Conservation (phyloP, 2,797 vertebrate species). For the Micrastur ruficollis region DNA sequence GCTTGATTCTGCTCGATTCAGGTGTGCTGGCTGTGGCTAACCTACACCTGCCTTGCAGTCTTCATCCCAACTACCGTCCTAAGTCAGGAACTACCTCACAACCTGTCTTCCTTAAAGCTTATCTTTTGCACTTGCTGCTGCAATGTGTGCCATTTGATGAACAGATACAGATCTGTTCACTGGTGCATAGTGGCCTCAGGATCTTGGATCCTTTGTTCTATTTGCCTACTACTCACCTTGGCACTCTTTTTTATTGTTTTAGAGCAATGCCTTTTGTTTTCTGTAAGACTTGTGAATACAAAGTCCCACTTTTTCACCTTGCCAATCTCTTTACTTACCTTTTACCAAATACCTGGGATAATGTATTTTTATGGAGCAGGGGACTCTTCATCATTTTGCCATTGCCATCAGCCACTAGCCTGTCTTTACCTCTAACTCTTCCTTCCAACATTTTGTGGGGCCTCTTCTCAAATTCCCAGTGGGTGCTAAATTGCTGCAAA, state of each 20-base stretch:
- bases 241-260: conserved; percentile 10
- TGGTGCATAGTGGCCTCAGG: conserved; percentile 32
- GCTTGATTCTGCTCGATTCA: background rate
- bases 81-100: background rate
- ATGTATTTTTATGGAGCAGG: background rate
- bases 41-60: background rate
- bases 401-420: background rate
- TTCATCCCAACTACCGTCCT: background rate
- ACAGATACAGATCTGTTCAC: conserved; percentile 8
- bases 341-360: background rate
- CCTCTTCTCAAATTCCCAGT: background rate
- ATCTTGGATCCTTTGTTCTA: conserved; percentile 33
- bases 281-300: background rate
- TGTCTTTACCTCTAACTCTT: background rate
- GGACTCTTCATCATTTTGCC: background rate
- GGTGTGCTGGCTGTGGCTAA: background rate
- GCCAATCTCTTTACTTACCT: background rate
- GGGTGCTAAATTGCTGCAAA: background rate
- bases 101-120: conserved; percentile 35
- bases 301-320: background rate
- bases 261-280: conserved; percentile 1
- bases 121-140: background rate
- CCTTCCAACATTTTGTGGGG: background rate
- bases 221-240: conserved; percentile 33
- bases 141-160: conserved; percentile 1